Conservation (phyloP, 1,140 invertebrate genomes). For the Aphelinus atriplicis region DNA sequence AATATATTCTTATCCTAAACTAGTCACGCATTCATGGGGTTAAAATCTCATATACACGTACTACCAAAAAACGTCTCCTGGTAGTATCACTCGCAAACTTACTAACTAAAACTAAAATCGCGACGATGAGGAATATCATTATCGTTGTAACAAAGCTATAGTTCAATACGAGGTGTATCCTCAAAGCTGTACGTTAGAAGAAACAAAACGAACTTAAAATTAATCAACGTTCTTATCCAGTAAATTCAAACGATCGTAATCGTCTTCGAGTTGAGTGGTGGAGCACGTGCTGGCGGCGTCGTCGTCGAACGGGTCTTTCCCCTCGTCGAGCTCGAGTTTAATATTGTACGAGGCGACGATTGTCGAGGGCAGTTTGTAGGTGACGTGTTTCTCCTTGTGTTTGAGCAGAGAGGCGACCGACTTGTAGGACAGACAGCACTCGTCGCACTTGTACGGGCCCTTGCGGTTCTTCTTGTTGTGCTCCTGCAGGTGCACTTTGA, state of each 20-base stretch:
- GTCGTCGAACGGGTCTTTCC: neutral
- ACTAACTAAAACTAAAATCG: too few relatives aligned
- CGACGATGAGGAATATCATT: too few relatives aligned
- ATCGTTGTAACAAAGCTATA: too few relatives aligned
- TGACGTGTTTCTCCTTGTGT: constrained; percentile 55
- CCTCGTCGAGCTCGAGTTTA: neutral
- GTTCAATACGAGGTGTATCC: too few relatives aligned
- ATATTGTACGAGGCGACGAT: neutral
- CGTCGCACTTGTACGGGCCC: constrained; percentile 49
- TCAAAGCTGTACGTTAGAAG: too few relatives aligned
- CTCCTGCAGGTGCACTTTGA: constrained; percentile 59
- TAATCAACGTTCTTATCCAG: too few relatives aligned
- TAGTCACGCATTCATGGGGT: too few relatives aligned
- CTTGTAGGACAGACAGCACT: constrained; percentile 59
- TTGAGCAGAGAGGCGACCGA: constrained; percentile 62
- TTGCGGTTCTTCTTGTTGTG: constrained; percentile 58
- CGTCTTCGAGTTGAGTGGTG: neutral
- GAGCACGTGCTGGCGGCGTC: neutral
- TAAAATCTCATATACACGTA: too few relatives aligned
- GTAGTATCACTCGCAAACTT: too few relatives aligned
- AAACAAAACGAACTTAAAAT: too few relatives aligned
- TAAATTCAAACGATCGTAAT: neutral
- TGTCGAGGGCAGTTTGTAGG: constrained; percentile 57
- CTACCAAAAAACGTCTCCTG: too few relatives aligned
- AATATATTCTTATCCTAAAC: too few relatives aligned